A percentile compares a stretch with the other conserved stretches of the same genome.
phyloP scores from a whole-genome alignment of 1,140 invertebrate genomes.

The Stegodyphus mimosarum region DNA sequence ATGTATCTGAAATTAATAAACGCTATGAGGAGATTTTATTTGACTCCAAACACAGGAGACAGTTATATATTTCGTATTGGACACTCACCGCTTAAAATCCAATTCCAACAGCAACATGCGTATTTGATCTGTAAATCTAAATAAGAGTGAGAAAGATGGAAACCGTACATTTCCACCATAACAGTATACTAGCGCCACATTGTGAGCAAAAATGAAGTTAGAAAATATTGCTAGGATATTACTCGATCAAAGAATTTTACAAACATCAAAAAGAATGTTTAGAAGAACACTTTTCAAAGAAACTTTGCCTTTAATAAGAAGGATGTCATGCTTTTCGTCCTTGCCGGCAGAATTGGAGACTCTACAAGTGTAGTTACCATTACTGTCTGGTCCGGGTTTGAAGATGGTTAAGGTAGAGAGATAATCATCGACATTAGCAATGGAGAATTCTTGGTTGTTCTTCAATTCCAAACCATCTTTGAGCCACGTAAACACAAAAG shows the following conservation, averaged over 20 bases:
- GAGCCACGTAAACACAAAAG: not conserved
- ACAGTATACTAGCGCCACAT: constrained; percentile 2
- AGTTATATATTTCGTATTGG: too few relatives aligned
- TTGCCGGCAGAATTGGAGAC: constrained; percentile 50
- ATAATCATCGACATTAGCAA: constrained; percentile 49
- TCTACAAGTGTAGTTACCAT: constrained; percentile 62
- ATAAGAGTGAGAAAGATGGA: too few relatives aligned
- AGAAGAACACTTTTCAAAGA: not conserved
- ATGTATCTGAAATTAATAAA: too few relatives aligned
- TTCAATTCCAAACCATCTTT: not conserved
- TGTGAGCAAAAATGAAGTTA: not conserved
- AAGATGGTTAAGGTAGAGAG: constrained; percentile 65
- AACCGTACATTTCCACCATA: not conserved
- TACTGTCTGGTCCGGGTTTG: constrained; percentile 39
- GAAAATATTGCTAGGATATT: not conserved
- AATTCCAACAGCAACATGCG: too few relatives aligned
- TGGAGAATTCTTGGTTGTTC: not conserved
- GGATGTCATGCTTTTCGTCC: not conserved
- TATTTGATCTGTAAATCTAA: too few relatives aligned
- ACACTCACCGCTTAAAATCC: too few relatives aligned
- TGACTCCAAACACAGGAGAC: too few relatives aligned
- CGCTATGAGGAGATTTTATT: too few relatives aligned
- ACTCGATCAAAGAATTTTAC: not conserved
- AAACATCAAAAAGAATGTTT: not conserved
- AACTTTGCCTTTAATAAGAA: not conserved